These are phyloP conservation scores for Dioctria rufipes DNA, from an alignment of 2,888 invertebrate species.

Conservation along the genomic window DNA sequence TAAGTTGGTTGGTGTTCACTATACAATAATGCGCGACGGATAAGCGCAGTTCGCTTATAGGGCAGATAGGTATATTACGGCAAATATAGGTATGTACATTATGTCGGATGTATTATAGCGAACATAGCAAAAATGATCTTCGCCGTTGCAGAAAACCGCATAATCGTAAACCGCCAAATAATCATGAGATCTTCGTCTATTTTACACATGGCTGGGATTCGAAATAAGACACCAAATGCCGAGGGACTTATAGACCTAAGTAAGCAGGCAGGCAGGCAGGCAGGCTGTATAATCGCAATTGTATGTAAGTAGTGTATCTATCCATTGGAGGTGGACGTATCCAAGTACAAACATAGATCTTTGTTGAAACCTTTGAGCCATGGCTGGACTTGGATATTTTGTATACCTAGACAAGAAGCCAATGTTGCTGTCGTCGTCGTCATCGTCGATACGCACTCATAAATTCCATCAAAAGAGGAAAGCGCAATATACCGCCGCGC, in stretches of 20 bases:
- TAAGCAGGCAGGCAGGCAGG: neutral
- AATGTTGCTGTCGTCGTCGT: slow-evolving; percentile 30
- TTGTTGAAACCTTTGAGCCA: too few relatives aligned
- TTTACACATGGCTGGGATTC: slow-evolving; percentile 52
- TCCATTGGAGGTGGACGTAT: slow-evolving; percentile 1
- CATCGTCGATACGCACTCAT: slow-evolving; percentile 48
- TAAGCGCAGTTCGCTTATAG: neutral
- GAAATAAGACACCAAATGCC: slow-evolving; percentile 37
- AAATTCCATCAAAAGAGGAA: slow-evolving; percentile 47
- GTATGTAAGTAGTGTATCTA: too few relatives aligned
- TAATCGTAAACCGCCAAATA: slow-evolving; percentile 49
- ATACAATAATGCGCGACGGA: neutral
- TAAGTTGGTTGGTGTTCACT: slow-evolving; percentile 20
- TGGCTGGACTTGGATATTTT: slow-evolving; percentile 1
- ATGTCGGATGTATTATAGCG: too few relatives aligned
- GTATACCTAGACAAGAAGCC: slow-evolving; percentile 31
- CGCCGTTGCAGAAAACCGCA: slow-evolving; percentile 45
- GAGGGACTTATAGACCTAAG: too few relatives aligned
- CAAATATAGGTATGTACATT: too few relatives aligned
- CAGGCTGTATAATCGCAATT: neutral
- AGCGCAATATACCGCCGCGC: neutral
- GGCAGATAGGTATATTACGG: too few relatives aligned
- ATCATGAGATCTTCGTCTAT: slow-evolving; percentile 51
- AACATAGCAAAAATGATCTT: neutral
- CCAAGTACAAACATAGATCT: too few relatives aligned